Percentiles rank a stretch among this genome's conserved stretches.
Conservation (phyloP, 1,140 invertebrate species). For the Lepidurus packardi region DNA sequence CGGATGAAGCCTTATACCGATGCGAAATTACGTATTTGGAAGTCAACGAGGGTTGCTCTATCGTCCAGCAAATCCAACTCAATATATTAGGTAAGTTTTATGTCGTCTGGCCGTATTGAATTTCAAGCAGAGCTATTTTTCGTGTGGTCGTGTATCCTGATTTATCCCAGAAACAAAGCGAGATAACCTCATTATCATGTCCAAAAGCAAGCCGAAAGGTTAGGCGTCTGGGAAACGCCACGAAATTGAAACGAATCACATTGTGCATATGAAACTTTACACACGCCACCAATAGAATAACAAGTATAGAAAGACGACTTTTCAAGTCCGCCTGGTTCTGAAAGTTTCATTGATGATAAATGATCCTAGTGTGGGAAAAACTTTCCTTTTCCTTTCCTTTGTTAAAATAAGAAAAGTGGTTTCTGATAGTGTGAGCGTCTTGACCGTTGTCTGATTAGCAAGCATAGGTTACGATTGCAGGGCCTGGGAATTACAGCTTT, state of each 20-base stretch:
- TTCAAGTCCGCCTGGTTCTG: neutral
- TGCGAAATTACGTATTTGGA: constrained; percentile 79
- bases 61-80: constrained; percentile 69
- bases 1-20: constrained; percentile 74
- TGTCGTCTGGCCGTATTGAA: neutral
- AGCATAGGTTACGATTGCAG: neutral
- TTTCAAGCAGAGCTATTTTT: neutral
- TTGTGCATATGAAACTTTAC: constrained; percentile 6
- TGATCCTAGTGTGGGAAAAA: neutral
- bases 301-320: neutral
- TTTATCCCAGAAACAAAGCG: neutral
- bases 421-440: neutral
- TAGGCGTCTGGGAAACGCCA: constrained; percentile 15
- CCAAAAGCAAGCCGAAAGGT: neutral
- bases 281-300: constrained; percentile 7
- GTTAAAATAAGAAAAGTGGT: neutral
- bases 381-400: too few species aligned
- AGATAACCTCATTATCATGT: neutral
- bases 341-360: neutral
- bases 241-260: neutral
- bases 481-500: neutral
- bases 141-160: neutral
- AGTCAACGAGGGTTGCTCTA: constrained; percentile 66
- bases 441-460: constrained; percentile 13
- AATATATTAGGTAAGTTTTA: constrained; percentile 67